Evolutionary conservation across 2,888 invertebrate species (phyloP), one percentile per base, ranked within the genome.

Genomic region (Aphidoletes aphidimyza): DNA sequence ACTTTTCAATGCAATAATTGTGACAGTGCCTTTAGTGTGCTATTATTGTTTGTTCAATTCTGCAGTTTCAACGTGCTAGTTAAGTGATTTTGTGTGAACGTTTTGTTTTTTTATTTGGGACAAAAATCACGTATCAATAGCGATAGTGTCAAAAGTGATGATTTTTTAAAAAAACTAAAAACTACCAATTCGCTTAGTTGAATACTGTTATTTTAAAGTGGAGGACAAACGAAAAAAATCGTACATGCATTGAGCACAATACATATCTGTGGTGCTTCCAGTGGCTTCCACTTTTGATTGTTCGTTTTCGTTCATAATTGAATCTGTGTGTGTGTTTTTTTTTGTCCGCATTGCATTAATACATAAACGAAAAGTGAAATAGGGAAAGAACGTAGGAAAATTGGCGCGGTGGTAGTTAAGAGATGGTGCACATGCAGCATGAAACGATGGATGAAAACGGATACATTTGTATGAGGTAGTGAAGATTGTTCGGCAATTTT

Each of bases 41-140:
- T 69, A 69, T 30, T 30, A 9, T 69, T 69, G 69, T 69, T 69
- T 69, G 69, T 30, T 69, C 69, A 30, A 69, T 69, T 69, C 69
- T 69, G 34, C 11, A 69, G 69, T 69, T 26, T 69, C 69, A 69
- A 69, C 69, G 34, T 69, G 69, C 69, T 30, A 69, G 26, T 69
- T 19, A n/a, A n/a, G n/a, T n/a, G n/a, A n/a, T n/a, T n/a, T n/a
- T n/a, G n/a, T n/a, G n/a, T n/a, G n/a, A n/a, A n/a, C n/a, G n/a
- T n/a, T n/a, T n/a, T n/a, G n/a, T n/a, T n/a, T n/a, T n/a, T n/a
- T n/a, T n/a, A n/a, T n/a, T n/a, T n/a, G n/a, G n/a, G n/a, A n/a
- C n/a, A n/a, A n/a, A n/a, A n/a, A n/a, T n/a, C n/a, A n/a, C n/a
- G n/a, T n/a, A n/a, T n/a, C n/a, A n/a, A n/a, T n/a, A n/a, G n/a